phyloP scores from a whole-genome alignment of 2,888 invertebrate species.

The Orthonychiurus folsomi region DNA sequence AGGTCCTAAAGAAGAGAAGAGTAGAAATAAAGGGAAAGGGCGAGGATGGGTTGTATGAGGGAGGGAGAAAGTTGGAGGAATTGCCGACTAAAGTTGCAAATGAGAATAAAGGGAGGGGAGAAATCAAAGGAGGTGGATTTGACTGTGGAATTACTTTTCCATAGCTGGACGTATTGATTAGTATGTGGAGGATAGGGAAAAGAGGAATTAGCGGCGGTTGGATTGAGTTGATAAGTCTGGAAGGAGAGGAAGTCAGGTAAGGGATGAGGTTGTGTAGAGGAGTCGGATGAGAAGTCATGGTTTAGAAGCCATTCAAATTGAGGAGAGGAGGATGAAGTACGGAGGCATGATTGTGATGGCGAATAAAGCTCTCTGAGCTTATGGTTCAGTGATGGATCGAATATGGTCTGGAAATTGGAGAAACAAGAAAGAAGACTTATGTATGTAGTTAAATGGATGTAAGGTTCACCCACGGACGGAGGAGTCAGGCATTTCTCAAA shows the following conservation, averaged over 20 bases:
- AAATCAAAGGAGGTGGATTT: background rate
- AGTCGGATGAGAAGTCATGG: conserved; percentile 10
- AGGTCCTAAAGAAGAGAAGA: too few species aligned
- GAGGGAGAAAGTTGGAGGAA: background rate
- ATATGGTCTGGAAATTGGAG: conserved; percentile 29
- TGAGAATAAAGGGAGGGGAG: too few species aligned
- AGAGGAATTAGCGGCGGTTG: background rate
- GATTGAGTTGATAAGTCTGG: background rate
- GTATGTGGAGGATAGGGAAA: background rate
- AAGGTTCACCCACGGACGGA: too few species aligned
- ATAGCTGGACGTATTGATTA: conserved; percentile 5
- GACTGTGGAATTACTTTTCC: background rate
- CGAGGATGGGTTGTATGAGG: too few species aligned
- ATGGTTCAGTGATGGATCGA: conserved; percentile 28
- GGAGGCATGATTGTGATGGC: conserved; percentile 20
- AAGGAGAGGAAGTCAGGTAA: background rate
- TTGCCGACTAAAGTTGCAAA: too few species aligned
- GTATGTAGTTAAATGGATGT: background rate
- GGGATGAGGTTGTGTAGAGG: conserved; percentile 4
- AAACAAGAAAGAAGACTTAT: conserved; percentile 13
- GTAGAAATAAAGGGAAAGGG: too few species aligned
- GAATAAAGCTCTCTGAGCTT: conserved; percentile 25
- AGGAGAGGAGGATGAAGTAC: conserved; percentile 13
- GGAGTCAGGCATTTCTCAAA: conserved; percentile 20
- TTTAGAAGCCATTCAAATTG: conserved; percentile 5